A percentile compares a stretch with the other conserved stretches of the same genome.
phyloP scores from a whole-genome alignment of 2,888 invertebrate species.

The Lapara coniferarum region DNA sequence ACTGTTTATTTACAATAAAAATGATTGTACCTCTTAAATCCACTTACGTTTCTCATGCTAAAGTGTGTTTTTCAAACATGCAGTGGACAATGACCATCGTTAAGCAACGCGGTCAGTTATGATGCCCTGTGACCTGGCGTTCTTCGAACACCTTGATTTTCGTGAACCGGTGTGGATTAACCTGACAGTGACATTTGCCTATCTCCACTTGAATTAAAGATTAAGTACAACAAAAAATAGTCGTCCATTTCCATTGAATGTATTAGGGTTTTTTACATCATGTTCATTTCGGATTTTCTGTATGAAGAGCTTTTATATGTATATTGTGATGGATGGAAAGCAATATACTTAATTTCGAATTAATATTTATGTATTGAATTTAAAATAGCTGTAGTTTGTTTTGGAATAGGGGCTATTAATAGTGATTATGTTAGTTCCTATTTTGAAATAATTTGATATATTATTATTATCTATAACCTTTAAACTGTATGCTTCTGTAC shows the following conservation, averaged over 20 bases:
- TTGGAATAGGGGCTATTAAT: too few relatives aligned
- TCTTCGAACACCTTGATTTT: conserved; percentile 43
- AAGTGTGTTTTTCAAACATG: conserved; percentile 37
- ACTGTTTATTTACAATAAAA: conserved; percentile 5
- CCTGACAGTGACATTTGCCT: conserved; percentile 12
- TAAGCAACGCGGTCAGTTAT: conserved; percentile 42
- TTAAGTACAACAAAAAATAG: neutral
- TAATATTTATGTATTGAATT: too few relatives aligned
- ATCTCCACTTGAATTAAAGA: neutral
- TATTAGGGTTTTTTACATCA: too few relatives aligned
- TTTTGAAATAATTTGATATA: too few relatives aligned
- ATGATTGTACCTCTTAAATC: conserved; percentile 11
- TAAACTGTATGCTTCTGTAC: too few relatives aligned
- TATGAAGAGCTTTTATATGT: too few relatives aligned
- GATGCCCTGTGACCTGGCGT: conserved; percentile 56
- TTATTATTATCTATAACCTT: too few relatives aligned
- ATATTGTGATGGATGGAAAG: too few relatives aligned
- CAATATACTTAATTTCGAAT: too few relatives aligned
- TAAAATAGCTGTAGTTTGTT: too few relatives aligned
- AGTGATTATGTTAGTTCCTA: too few relatives aligned
- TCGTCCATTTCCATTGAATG: neutral
- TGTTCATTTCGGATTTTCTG: neutral
- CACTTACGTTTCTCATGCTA: conserved; percentile 4
- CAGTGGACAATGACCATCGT: conserved; percentile 67
- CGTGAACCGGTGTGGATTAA: neutral